These are phyloP conservation scores for Campoplex nolae DNA, from an alignment of 2,888 invertebrate species.

Conservation along the genomic window DNA sequence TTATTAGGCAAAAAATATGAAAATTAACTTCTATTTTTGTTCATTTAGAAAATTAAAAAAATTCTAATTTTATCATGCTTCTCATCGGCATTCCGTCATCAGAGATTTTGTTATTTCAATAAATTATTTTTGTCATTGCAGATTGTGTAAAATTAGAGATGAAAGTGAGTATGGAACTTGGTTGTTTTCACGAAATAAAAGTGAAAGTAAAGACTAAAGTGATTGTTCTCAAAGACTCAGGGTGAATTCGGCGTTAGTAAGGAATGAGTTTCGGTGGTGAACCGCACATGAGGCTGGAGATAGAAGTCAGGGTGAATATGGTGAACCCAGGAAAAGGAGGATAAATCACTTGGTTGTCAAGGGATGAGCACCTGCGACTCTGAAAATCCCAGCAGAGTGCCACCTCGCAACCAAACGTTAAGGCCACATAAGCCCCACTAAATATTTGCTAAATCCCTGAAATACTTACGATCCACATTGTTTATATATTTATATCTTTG, in stretches of 20 bases:
- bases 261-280: slow-evolving; percentile 46
- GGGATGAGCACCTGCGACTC: slow-evolving; percentile 80
- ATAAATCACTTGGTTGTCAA: slow-evolving; percentile 77
- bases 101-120: too few species aligned
- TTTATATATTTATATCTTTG: slow-evolving; percentile 15
- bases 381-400: slow-evolving; percentile 34
- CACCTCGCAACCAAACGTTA: slow-evolving; percentile 75
- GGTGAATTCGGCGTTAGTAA: slow-evolving; percentile 36
- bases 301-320: slow-evolving; percentile 53
- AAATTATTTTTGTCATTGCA: too few species aligned
- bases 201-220: neutral
- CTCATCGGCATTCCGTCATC: too few species aligned
- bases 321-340: slow-evolving; percentile 71
- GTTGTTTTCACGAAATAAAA: neutral
- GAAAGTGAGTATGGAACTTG: neutral
- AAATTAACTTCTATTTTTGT: too few species aligned
- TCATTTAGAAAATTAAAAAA: too few species aligned
- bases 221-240: neutral
- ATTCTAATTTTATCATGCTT: too few species aligned
- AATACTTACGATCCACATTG: slow-evolving; percentile 73
- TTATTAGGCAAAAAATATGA: too few species aligned
- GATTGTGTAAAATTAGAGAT: neutral
- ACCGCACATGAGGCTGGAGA: slow-evolving; percentile 53
- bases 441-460: slow-evolving; percentile 81
- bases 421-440: slow-evolving; percentile 79